phyloP scores from a whole-genome alignment of 2,797 vertebrate species.

The Acanthopagrus latus region DNA sequence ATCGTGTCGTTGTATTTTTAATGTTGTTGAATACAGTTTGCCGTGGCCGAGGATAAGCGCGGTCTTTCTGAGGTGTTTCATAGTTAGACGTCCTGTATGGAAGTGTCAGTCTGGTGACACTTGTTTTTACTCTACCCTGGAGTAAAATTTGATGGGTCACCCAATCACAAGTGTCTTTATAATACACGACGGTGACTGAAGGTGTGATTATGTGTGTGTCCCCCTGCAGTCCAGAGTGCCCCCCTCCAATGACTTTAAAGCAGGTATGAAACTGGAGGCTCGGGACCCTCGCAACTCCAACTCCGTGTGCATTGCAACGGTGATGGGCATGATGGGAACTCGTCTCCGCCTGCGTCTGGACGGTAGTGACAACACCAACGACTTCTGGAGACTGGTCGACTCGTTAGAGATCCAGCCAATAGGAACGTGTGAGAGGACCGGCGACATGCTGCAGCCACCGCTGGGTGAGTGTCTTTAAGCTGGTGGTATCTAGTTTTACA shows the following conservation, averaged over 20 bases:
- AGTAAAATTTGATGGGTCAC: neutral
- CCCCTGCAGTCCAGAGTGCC: constrained; percentile 89
- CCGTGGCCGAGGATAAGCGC: neutral
- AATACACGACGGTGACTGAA: constrained; percentile 14
- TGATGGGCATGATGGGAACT: constrained; percentile 94
- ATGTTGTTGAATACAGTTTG: neutral
- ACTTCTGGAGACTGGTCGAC: constrained; percentile 97
- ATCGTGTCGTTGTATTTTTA: neutral
- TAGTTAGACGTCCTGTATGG: neutral
- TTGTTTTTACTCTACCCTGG: neutral
- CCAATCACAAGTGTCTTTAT: neutral
- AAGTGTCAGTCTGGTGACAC: neutral
- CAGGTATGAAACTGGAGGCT: constrained; percentile 97
- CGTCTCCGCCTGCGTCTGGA: constrained; percentile 93
- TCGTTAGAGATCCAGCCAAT: constrained; percentile 95
- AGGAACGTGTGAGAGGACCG: constrained; percentile 94
- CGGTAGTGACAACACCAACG: constrained; percentile 96
- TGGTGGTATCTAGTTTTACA: neutral
- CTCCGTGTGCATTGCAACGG: constrained; percentile 95
- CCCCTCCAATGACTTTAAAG: constrained; percentile 94
- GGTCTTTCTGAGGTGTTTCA: neutral
- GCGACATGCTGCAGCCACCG: constrained; percentile 97
- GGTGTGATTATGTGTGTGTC: constrained; percentile 34
- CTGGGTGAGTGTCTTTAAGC: constrained; percentile 84
- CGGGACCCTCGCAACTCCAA: constrained; percentile 93